These are phyloP conservation scores for Oegoconia quadripuncta DNA, from an alignment of 2,888 invertebrate species.

Conservation along the genomic window DNA sequence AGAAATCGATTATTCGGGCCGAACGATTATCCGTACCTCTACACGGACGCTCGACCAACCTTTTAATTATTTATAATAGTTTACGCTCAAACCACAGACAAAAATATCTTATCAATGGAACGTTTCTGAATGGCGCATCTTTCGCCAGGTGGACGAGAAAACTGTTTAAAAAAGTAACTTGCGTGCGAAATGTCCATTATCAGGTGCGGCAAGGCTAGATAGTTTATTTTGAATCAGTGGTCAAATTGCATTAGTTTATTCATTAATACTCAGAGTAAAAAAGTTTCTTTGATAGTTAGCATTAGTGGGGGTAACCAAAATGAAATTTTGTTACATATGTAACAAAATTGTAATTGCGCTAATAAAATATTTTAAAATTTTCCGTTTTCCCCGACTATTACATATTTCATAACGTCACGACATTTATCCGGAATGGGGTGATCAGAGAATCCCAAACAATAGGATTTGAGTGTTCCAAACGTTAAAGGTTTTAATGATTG, in stretches of 20 bases:
- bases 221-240: constrained; percentile 4
- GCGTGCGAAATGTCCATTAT: constrained; percentile 34
- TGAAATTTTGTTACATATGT: no score
- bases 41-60: constrained; percentile 27
- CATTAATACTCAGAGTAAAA: no score
- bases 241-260: constrained; percentile 14
- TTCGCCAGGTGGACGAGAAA: constrained; percentile 20
- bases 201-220: constrained; percentile 12
- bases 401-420: no score
- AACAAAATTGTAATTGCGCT: no score
- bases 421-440: no score
- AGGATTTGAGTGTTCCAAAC: no score
- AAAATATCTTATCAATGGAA: constrained; percentile 29
- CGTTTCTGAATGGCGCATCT: constrained; percentile 30
- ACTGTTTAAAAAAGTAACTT: constrained; percentile 20
- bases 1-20: constrained; percentile 40
- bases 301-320: no score
- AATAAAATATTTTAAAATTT: no score
- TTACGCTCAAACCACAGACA: constrained; percentile 28
- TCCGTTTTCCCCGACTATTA: no score
- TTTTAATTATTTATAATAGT: constrained; percentile 35
- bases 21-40: constrained; percentile 35
- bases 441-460: no score
- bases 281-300: no score
- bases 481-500: no score